Percentiles rank a stretch among this genome's conserved stretches.
phyloP scores from a whole-genome alignment of 2,113 vertebrate species.

The Chamaetylas fuelleborni region DNA sequence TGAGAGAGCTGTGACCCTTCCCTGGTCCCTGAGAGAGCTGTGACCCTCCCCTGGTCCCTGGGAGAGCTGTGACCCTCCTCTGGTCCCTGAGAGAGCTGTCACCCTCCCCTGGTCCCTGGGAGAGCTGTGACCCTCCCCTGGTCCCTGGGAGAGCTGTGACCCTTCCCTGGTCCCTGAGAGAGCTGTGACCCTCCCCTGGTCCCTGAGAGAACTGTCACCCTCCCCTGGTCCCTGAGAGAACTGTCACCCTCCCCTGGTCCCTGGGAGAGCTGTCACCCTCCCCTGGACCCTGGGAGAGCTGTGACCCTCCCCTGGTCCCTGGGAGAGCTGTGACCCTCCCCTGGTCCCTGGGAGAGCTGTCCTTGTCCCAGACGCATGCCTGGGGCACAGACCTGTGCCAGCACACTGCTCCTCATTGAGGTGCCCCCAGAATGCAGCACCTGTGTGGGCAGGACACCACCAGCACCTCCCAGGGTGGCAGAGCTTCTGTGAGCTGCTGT shows the following conservation, averaged over 20 bases:
- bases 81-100: too few species aligned
- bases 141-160: too few species aligned
- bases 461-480: background rate
- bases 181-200: too few species aligned
- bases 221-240: too few species aligned
- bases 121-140: too few species aligned
- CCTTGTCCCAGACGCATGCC: background rate
- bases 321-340: background rate
- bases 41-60: background rate
- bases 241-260: too few species aligned
- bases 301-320: background rate
- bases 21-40: background rate
- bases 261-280: too few species aligned
- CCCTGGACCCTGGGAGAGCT: background rate
- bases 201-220: too few species aligned
- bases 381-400: background rate
- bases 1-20: too few species aligned
- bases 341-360: too few species aligned
- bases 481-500: background rate
- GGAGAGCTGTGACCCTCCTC: background rate
- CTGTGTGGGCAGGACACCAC: background rate
- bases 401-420: background rate
- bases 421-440: accelerated
- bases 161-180: too few species aligned
- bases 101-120: too few species aligned